A percentile compares a stretch with the other conserved stretches of the same genome.
These are phyloP conservation scores for Drosophila demipolita DNA, from an alignment of 2,888 invertebrate species.

Conservation along the genomic window DNA sequence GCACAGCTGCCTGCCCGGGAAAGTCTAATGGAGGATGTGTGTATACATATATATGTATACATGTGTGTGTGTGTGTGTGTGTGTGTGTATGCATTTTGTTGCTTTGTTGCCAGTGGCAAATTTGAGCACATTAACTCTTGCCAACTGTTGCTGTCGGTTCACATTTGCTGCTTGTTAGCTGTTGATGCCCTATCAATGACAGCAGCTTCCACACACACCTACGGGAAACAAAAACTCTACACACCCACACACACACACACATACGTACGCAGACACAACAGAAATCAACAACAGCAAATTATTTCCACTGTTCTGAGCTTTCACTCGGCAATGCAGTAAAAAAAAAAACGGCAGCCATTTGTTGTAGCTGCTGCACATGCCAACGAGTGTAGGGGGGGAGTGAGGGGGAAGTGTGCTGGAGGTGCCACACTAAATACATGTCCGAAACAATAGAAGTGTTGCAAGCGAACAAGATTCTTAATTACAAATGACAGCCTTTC, in stretches of 20 bases:
- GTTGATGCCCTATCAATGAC: conserved; percentile 59
- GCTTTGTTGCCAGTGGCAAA: conserved; percentile 51
- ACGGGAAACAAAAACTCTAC: neutral
- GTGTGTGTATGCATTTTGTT: conserved; percentile 35
- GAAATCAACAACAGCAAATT: conserved; percentile 52
- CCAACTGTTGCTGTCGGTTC: conserved; percentile 60
- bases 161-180: conserved; percentile 48
- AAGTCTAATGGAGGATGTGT: conserved; percentile 6
- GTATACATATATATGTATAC: too few relatives aligned
- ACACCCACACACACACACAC: neutral
- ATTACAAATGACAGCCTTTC: conserved; percentile 54
- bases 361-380: conserved; percentile 31
- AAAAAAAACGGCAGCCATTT: conserved; percentile 18
- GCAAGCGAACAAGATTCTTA: conserved; percentile 45
- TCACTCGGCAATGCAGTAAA: conserved; percentile 23
- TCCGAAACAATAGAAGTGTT: conserved; percentile 41
- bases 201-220: conserved; percentile 33
- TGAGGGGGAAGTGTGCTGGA: neutral
- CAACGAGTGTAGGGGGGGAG: conserved; percentile 20
- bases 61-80: neutral
- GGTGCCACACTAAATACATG: conserved; percentile 12
- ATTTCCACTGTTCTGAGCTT: conserved; percentile 49
- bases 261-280: conserved; percentile 1
- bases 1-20: conserved; percentile 8
- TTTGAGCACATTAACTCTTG: conserved; percentile 54